phyloP scores from a whole-genome alignment of 2,113 vertebrate genomes.

The Rhinolophus ferrumequinum region DNA sequence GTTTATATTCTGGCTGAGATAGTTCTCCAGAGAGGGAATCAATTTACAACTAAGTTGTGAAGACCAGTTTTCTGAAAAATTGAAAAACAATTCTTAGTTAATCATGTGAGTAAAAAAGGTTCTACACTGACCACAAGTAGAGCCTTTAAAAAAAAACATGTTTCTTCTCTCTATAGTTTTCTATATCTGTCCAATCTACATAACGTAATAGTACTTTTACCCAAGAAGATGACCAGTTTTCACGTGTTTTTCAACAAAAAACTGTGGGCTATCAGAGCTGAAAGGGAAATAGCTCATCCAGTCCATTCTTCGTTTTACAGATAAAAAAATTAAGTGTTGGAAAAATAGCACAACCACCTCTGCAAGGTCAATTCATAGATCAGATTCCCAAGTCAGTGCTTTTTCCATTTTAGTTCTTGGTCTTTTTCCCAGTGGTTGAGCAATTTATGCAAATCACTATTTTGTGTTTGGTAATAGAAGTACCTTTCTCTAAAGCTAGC shows the following conservation, averaged over 20 bases:
- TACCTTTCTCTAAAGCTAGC: neutral
- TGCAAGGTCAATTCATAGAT: neutral
- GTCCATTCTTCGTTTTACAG: neutral
- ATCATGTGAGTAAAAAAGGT: neutral
- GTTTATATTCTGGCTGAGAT: neutral
- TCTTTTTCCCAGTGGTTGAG: neutral
- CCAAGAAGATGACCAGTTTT: neutral
- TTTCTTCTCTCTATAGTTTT: neutral
- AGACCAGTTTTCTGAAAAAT: conserved; percentile 10
- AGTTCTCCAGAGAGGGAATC: neutral
- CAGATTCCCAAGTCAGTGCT: neutral
- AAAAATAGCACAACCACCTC: neutral
- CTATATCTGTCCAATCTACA: neutral
- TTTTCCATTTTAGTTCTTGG: neutral
- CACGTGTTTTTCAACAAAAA: neutral
- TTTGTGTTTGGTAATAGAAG: neutral
- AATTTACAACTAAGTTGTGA: conserved; percentile 3
- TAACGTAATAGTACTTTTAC: neutral
- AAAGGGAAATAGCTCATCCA: neutral
- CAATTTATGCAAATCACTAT: neutral
- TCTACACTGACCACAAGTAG: neutral
- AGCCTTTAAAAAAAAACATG: neutral
- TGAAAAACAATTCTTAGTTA: neutral
- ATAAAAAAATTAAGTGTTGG: neutral
- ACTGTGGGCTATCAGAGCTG: neutral